phyloP scores from a whole-genome alignment of 2,113 vertebrate species.

The Centropus unirufus region DNA sequence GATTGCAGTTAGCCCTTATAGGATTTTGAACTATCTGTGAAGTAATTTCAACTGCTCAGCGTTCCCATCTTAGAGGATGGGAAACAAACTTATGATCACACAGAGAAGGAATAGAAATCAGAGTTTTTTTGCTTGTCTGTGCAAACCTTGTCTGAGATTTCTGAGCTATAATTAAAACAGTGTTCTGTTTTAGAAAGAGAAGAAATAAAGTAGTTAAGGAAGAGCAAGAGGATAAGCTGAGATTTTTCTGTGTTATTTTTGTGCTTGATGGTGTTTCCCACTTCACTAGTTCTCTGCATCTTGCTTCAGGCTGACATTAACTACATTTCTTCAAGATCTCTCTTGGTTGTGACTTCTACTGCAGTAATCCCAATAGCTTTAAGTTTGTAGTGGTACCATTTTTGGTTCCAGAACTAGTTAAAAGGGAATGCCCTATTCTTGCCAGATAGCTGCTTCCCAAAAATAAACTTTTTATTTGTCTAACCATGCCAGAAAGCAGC shows the following conservation, averaged over 20 bases:
- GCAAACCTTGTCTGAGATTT: neutral
- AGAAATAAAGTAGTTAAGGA: neutral
- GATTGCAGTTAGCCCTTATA: neutral
- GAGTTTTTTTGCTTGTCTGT: neutral
- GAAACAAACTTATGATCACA: neutral
- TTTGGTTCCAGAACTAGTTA: neutral
- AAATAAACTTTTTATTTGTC: neutral
- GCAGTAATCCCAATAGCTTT: neutral
- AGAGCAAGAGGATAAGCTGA: neutral
- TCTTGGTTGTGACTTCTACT: neutral
- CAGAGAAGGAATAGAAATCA: neutral
- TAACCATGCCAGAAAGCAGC: neutral
- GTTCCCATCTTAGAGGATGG: neutral
- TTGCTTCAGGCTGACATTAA: neutral
- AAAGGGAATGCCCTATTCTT: neutral
- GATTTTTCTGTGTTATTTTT: neutral
- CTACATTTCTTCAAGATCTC: neutral
- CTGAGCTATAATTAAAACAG: neutral
- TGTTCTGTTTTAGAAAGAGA: neutral
- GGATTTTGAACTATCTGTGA: neutral
- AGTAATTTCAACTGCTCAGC: neutral
- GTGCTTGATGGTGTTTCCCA: neutral
- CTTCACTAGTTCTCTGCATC: neutral
- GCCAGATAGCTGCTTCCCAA: neutral
- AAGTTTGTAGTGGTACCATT: neutral